These are phyloP conservation scores for Scomberomorus guttatus DNA, from an alignment of 2,797 vertebrate genomes.

Conservation along the genomic window DNA sequence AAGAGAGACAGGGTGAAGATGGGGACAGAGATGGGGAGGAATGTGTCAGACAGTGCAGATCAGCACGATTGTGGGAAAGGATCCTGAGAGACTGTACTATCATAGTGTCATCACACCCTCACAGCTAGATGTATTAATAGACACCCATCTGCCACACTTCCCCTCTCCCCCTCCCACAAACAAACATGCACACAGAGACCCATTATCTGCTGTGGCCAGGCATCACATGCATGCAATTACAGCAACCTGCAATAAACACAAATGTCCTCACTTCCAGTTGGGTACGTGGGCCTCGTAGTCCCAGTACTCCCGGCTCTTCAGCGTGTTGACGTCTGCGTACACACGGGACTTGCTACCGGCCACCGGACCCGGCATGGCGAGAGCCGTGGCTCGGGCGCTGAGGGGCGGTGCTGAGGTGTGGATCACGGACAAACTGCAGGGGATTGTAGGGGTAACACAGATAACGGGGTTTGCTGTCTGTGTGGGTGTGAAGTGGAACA, in stretches of 20 bases:
- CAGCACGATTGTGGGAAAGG: conserved; percentile 32
- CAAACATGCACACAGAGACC: conserved; percentile 2
- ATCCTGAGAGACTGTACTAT: conserved; percentile 32
- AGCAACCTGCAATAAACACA: conserved; percentile 28
- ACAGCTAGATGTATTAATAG: conserved; percentile 39
- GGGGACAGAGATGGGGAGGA: conserved; percentile 1
- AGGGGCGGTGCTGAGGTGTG: conserved; percentile 49
- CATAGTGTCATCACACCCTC: conserved; percentile 52
- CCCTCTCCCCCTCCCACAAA: not conserved
- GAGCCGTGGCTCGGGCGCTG: conserved; percentile 86
- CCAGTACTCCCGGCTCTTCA: conserved; percentile 99
- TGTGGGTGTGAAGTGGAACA: conserved; percentile 34
- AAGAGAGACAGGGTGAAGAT: not conserved
- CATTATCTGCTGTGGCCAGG: not conserved
- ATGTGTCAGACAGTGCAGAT: conserved; percentile 42
- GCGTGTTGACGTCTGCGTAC: conserved; percentile 97
- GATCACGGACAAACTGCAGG: not conserved
- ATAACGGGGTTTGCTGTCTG: conserved; percentile 8
- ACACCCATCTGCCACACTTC: conserved; percentile 41
- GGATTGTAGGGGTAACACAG: not conserved
- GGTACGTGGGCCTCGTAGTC: conserved; percentile 97
- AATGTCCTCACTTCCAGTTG: conserved; percentile 94
- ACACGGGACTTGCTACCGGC: conserved; percentile 97
- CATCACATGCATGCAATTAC: conserved; percentile 33
- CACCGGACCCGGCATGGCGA: conserved; percentile 97